Conservation (phyloP, 2,888 invertebrate species). For the Stratiomys singularior region DNA sequence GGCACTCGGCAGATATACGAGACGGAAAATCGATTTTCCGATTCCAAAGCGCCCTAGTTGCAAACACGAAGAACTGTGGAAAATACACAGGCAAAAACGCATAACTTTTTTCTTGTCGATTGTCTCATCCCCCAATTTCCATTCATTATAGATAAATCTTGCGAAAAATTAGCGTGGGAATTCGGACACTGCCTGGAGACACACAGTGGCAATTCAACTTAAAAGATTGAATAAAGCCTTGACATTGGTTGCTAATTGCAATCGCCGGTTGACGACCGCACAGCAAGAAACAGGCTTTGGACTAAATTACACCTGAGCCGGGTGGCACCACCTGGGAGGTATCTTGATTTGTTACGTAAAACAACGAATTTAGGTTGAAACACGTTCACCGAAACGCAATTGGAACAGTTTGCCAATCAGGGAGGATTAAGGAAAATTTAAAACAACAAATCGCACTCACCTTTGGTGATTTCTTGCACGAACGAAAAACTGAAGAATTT, state of each 20-base stretch:
- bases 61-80: not conserved
- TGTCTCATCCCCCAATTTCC: not conserved
- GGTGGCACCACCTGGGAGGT: not conserved
- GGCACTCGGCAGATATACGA: not conserved
- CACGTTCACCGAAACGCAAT: not conserved
- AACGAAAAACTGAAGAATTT: not conserved
- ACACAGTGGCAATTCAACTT: not conserved
- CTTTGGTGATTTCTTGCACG: not conserved
- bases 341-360: not conserved
- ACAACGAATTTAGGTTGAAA: not conserved
- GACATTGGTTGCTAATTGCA: slow-evolving; percentile 10
- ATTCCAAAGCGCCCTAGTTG: not conserved
- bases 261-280: not conserved
- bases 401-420: not conserved
- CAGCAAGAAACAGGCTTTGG: not conserved
- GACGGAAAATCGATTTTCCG: slow-evolving; percentile 26
- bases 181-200: not conserved
- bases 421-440: no score
- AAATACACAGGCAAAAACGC: not conserved
- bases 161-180: not conserved
- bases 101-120: not conserved
- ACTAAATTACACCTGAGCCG: slow-evolving; percentile 2
- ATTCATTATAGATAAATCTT: no score
- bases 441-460: not conserved
- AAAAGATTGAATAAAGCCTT: not conserved